phyloP scores from a whole-genome alignment of 2,797 vertebrate species.

The Sebastes dallii region DNA sequence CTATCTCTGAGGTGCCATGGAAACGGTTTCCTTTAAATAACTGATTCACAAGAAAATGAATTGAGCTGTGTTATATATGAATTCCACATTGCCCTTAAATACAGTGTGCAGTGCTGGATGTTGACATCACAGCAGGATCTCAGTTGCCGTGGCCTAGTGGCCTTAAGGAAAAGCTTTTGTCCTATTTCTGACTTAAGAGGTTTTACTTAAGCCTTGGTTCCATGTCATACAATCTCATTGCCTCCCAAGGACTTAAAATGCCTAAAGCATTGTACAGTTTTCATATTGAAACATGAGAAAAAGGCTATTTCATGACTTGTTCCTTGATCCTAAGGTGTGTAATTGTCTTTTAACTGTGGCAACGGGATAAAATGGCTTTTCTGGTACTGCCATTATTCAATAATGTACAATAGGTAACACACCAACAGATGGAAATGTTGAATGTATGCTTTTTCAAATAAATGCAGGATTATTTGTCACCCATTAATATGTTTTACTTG shows the following conservation, averaged over 20 bases:
- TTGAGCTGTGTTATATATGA: not conserved
- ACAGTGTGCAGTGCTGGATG: not conserved
- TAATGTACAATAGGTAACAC: not conserved
- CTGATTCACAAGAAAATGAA: not conserved
- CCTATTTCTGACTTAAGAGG: not conserved
- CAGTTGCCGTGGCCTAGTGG: not conserved
- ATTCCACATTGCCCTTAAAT: not conserved
- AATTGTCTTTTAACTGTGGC: not conserved
- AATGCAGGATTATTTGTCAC: not conserved
- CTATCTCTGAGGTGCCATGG: not conserved
- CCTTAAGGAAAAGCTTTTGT: not conserved
- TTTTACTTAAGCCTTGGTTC: not conserved
- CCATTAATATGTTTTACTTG: not conserved
- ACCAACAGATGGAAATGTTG: not conserved
- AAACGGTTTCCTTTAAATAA: not conserved
- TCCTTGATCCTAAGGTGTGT: not conserved
- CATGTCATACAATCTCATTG: not conserved
- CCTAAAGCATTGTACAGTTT: not conserved
- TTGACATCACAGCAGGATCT: not conserved
- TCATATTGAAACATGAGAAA: not conserved
- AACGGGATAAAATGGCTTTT: not conserved
- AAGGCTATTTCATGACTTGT: not conserved
- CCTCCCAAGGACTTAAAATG: not conserved
- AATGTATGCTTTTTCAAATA: not conserved
- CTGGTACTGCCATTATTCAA: not conserved